Conservation (phyloP, 1,140 invertebrate species). For the Sesamia nonagrioides region DNA sequence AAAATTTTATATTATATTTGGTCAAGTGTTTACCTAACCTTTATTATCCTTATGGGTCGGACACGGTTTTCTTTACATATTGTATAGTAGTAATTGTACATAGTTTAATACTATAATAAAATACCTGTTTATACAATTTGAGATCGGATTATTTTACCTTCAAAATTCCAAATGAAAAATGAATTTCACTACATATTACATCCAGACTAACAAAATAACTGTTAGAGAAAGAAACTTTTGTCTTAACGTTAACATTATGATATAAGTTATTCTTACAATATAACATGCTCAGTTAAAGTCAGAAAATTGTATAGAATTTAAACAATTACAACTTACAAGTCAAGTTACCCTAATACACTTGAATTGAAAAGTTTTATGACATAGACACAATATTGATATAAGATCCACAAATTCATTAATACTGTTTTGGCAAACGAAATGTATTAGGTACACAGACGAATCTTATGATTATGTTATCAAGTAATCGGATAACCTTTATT, state of each 20-base stretch:
- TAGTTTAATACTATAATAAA: background rate
- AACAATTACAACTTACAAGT: conserved; percentile 26
- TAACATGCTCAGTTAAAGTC: conserved; percentile 10
- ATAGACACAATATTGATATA: conserved; percentile 39
- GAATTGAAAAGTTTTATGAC: conserved; percentile 16
- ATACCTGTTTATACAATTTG: background rate
- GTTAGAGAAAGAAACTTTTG: conserved; percentile 3
- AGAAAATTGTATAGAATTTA: conserved; percentile 13
- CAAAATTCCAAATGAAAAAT: background rate
- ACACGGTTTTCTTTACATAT: background rate
- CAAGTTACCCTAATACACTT: conserved; percentile 21
- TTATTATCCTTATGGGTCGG: too few relatives aligned
- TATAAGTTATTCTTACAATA: conserved; percentile 21
- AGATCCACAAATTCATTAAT: conserved; percentile 41
- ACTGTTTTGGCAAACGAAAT: conserved; percentile 44
- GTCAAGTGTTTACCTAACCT: too few relatives aligned
- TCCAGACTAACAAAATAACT: background rate
- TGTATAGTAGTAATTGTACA: background rate
- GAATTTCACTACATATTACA: background rate
- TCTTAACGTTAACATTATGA: conserved; percentile 25
- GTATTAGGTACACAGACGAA: conserved; percentile 21
- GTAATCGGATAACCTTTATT: conserved; percentile 24
- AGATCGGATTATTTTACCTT: background rate
- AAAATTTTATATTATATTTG: too few relatives aligned
- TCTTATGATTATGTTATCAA: conserved; percentile 17